Evolutionary conservation across 2,888 invertebrate genomes (phyloP).

Genomic region (Beris morrisii): DNA sequence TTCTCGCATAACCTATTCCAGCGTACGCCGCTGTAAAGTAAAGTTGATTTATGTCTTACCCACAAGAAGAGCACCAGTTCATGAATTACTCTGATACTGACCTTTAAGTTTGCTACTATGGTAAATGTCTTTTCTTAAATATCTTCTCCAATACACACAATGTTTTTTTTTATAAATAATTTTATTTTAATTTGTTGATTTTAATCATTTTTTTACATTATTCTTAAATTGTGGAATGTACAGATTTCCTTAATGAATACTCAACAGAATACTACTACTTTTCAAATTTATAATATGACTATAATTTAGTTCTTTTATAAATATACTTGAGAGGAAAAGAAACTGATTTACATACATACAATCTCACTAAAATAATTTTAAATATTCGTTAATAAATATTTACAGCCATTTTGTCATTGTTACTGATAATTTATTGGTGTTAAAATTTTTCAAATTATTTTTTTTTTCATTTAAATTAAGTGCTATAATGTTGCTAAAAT

Average conservation of each 20-base stretch:
- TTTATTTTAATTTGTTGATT: neutral
- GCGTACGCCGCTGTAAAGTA: too few species aligned
- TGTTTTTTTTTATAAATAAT: too few species aligned
- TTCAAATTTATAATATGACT: neutral
- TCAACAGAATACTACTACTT: conserved; percentile 16
- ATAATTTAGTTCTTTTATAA: neutral
- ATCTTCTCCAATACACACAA: too few species aligned
- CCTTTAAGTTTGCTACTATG: too few species aligned
- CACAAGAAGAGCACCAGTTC: too few species aligned
- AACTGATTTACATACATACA: conserved; percentile 1
- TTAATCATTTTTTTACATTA: conserved; percentile 1
- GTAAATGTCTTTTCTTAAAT: too few species aligned
- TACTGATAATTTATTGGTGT: neutral
- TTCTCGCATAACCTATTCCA: too few species aligned
- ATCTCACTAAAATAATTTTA: conserved; percentile 20
- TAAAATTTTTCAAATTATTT: too few species aligned
- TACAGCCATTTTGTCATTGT: conserved; percentile 27
- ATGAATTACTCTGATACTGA: too few species aligned
- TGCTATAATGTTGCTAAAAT: too few species aligned
- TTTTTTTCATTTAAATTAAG: too few species aligned
- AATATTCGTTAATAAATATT: conserved; percentile 30
- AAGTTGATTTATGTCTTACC: too few species aligned
- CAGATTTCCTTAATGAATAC: neutral
- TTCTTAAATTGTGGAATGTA: neutral
- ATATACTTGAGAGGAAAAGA: neutral